Evolutionary conservation across 1,140 invertebrate species (phyloP), one percentile per base, ranked within the genome.

Genomic region (Drosophila sproati): DNA sequence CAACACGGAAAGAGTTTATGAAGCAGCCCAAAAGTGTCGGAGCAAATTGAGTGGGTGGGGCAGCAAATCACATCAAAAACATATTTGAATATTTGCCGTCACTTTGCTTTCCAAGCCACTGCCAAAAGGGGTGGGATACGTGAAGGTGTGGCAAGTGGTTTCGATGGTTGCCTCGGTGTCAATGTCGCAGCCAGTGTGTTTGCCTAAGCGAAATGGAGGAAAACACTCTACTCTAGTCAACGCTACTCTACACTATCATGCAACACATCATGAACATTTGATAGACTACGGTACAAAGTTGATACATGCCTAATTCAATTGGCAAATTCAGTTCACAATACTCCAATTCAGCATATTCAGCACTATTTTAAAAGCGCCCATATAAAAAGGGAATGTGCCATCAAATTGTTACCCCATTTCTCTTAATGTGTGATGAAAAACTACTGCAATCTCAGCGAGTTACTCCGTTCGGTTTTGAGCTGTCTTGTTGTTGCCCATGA

Each of bases 51-150:
- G 77, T 89, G 85, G 77, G 70, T 78, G 78, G 80, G 77, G 77
- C 74, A 81, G 88, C 85, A 90, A 85, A 89, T 89, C 85, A 89
- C 85, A 89, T 89, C 85, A 89, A 89, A 89, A 89, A 89, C 85
- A 89, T 89, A 89, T 89, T 89, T 89, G 85, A 89, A 89, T 89
- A 89, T 89, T 89, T 89, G 85, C 85, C 80, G 78, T 89, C 85
- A 89, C 83, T 87, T 87, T 89, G 83, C 83, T 89, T 88, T 79
- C 67, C 4, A 43, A 79, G 67, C 43, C 43, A 45, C 12, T 28
- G 32, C 37, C 2, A 3, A 3, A 4, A 4, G 52, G 39, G 39
- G 10, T 43, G 37, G 8, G 37, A 3, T 3, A 39, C 7, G 8
- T 7, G 29, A n/a, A 63, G 62, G 43, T 43, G 37, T 47, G 32